phyloP scores from a whole-genome alignment of 2,888 invertebrate genomes.

The Cosmopolites sordidus region DNA sequence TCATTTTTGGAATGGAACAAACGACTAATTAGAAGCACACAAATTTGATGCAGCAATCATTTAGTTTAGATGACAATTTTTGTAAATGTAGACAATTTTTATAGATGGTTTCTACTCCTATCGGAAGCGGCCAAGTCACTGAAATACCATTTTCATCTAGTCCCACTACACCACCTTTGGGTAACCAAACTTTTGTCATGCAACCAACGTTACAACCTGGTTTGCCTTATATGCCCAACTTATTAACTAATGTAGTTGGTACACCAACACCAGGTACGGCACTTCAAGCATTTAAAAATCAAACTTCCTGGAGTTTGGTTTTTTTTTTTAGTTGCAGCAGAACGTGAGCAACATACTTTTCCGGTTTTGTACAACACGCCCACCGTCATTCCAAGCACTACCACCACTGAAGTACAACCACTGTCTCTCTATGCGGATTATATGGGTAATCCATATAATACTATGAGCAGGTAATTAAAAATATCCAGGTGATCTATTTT shows the following conservation, averaged over 20 bases:
- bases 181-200: conserved; percentile 26
- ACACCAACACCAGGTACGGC: conserved; percentile 14
- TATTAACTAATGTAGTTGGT: conserved; percentile 23
- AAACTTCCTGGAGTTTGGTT: neutral
- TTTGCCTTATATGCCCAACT: conserved; percentile 38
- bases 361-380: conserved; percentile 42
- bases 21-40: neutral
- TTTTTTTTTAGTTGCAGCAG: neutral
- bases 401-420: conserved; percentile 37
- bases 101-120: conserved; percentile 65
- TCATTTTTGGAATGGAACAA: too few species aligned
- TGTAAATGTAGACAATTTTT: conserved; percentile 30
- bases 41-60: neutral
- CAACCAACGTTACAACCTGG: conserved; percentile 38
- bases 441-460: conserved; percentile 54
- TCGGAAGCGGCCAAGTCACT: conserved; percentile 45
- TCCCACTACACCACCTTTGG: conserved; percentile 20
- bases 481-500: neutral
- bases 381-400: conserved; percentile 32
- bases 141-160: conserved; percentile 18
- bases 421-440: conserved; percentile 54
- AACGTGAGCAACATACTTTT: conserved; percentile 38
- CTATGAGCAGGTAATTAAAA: too few species aligned
- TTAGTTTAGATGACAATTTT: neutral
- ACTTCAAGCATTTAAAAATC: neutral